phyloP scores from a whole-genome alignment of 2,797 vertebrate genomes.

The Mycteria americana region DNA sequence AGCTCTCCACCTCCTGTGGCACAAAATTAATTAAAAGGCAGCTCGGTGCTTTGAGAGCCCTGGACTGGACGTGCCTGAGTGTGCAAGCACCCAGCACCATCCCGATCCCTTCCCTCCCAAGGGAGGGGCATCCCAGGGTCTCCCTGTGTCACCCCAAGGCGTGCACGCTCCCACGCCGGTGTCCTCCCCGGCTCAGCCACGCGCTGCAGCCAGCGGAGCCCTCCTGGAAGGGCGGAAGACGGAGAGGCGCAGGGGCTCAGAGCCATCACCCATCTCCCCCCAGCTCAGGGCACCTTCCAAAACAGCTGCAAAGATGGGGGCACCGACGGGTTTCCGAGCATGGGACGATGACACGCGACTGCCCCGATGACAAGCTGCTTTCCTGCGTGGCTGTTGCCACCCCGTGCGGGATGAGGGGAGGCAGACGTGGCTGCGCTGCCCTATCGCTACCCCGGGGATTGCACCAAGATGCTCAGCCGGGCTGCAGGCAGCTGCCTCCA shows the following conservation, averaged over 20 bases:
- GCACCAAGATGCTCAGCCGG: neutral
- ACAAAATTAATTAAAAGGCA: slow-evolving; percentile 58
- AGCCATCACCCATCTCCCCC: neutral
- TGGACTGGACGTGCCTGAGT: neutral
- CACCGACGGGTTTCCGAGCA: rapidly evolving
- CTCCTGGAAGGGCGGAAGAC: neutral
- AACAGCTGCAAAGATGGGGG: neutral
- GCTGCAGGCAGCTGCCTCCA: neutral
- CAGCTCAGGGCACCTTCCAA: neutral
- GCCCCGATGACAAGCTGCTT: rapidly evolving
- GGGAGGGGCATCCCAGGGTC: neutral
- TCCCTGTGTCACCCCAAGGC: neutral
- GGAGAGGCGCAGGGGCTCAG: rapidly evolving
- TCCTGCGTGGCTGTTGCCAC: neutral
- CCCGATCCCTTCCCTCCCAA: neutral
- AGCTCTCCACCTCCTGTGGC: slow-evolving; percentile 25
- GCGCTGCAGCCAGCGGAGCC: rapidly evolving
- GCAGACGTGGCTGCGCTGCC: neutral
- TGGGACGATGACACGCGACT: rapidly evolving
- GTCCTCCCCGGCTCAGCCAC: neutral
- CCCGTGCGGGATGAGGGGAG: neutral
- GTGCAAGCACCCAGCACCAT: neutral
- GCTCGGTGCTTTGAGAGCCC: neutral
- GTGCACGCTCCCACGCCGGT: rapidly evolving
- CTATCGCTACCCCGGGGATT: neutral